phyloP scores from a whole-genome alignment of 2,888 invertebrate genomes.

The Drosophila anomalata region DNA sequence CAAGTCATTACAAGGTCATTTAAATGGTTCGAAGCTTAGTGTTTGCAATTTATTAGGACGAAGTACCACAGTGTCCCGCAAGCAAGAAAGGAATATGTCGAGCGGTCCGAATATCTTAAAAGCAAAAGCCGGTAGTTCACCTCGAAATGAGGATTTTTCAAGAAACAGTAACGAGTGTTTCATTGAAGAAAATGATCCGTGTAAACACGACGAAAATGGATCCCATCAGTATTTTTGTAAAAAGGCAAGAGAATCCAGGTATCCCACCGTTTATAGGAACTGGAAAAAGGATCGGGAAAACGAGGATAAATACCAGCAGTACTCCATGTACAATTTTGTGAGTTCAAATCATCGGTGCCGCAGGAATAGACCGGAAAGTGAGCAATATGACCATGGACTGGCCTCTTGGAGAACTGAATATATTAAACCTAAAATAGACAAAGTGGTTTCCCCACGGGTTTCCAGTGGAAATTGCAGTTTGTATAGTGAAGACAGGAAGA shows the following conservation, averaged over 20 bases:
- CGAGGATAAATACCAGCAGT: neutral
- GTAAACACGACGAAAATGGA: neutral
- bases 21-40: neutral
- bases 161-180: neutral
- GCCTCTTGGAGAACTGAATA: neutral
- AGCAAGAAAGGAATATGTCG: neutral
- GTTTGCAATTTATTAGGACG: neutral
- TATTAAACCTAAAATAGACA: neutral
- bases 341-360: neutral
- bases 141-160: neutral
- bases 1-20: neutral
- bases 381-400: neutral
- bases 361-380: neutral
- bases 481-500: too few relatives aligned
- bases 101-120: neutral
- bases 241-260: conserved; percentile 11
- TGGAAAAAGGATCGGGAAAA: neutral
- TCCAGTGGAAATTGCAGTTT: conserved; percentile 9
- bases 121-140: neutral
- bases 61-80: neutral
- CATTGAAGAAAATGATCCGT: neutral
- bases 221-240: neutral
- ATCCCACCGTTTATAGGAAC: conserved; percentile 51
- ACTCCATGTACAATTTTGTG: conserved; percentile 3
- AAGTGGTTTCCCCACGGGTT: conserved; percentile 15